Base-by-base conservation (phyloP, 2,797 vertebrate genomes). In the Hoplostethus mediterraneus region DNA sequence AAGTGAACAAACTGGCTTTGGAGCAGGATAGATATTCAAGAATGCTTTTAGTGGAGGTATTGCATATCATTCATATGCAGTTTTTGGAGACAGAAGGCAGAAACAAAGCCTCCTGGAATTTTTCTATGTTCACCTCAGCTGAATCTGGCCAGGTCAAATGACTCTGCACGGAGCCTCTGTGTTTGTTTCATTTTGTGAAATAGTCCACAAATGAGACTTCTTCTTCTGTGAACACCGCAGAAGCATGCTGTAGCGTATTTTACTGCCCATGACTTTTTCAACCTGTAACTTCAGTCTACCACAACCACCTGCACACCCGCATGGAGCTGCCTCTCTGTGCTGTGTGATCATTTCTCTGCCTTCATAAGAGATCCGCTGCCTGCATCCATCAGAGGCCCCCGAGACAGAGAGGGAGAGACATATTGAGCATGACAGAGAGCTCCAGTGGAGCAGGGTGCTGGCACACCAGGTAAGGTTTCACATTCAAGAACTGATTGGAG, bases 261-360 rank as follows among this genome's bases (percentile, higher is more conserved):
- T 75, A 70, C 73, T 84, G 73, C 45, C 52, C 0, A 2, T 85
- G 89, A 92, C 86, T 90, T 90, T 90, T 92, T 93, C 85, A 93
- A 91, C 88, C 86, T 87, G 90, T 88, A 93, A 91, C 89, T 90
- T 91, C 87, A 93, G 74, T 87, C 88, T 87, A 81, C 84, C 90
- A 87, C 91, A 95, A 95, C 91, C 95, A 95, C 92, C 94, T 95
- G 94, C 87, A 84, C 74, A 63, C 94, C 94, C 92, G 90, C 93
- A 94, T 94, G 71, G 62, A 84, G 79, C 67, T 12, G 65, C 84
- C 82, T 71, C 77, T 64, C 84, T 70, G 77, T 78, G 44, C 13
- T 45, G 44, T 45, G 44, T 45, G 53, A 55, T 55, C 30, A 36
- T 33, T 31, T 55, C 53, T n/a, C 87, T 87, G 79, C 79, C 82